These are phyloP conservation scores for Alethe castanea DNA, from an alignment of 2,113 vertebrate genomes.

Conservation along the genomic window DNA sequence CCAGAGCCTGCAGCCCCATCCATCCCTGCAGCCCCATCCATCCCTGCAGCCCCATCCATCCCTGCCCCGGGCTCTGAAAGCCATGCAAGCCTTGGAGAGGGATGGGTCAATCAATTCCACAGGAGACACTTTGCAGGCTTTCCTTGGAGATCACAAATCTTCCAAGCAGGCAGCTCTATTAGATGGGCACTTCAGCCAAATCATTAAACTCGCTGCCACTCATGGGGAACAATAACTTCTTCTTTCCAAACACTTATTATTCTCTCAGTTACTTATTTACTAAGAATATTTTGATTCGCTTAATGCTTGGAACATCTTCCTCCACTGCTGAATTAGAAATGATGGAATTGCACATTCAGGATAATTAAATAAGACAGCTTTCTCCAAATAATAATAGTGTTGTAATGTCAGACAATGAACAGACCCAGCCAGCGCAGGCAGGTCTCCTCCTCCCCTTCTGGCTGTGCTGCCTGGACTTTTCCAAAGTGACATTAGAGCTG, in stretches of 20 bases:
- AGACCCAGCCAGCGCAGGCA: not conserved
- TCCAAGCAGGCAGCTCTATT: slow-evolving; percentile 16
- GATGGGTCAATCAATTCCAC: not conserved
- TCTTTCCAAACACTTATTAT: not conserved
- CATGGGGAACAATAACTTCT: not conserved
- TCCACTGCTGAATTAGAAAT: not conserved
- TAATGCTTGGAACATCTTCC: not conserved
- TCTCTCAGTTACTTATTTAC: slow-evolving; percentile 9
- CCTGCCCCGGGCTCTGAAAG: not conserved
- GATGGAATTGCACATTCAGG: not conserved
- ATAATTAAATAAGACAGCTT: slow-evolving; percentile 1
- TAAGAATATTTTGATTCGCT: slow-evolving; percentile 7
- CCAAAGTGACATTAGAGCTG: not conserved
- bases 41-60: not conserved
- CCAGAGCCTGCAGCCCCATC: not conserved
- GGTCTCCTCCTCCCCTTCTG: not conserved
- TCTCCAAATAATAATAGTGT: not conserved
- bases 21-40: not conserved
- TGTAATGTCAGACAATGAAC: not conserved
- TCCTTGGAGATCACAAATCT: slow-evolving; percentile 34
- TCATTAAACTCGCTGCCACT: not conserved
- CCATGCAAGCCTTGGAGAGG: not conserved
- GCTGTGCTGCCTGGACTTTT: not conserved
- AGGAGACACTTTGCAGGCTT: not conserved
- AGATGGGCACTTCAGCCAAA: slow-evolving; percentile 24